Base-by-base conservation (phyloP, 2,888 invertebrate species). In the Caenorhabditis drosophilae region DNA sequence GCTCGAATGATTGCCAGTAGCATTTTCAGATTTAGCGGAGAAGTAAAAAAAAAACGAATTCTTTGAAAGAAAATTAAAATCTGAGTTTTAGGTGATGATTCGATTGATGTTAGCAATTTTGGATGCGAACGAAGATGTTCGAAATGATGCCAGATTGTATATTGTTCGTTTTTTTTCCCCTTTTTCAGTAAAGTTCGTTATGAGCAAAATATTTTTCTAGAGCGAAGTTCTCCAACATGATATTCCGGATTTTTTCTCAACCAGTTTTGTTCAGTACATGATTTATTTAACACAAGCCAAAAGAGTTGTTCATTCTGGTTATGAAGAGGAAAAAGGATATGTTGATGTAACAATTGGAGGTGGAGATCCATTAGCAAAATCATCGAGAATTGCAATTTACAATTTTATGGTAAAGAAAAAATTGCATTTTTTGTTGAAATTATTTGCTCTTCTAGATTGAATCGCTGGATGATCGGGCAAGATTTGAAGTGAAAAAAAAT, bases 371-470 rank as follows among this genome's bases (percentile, higher is more conserved):
- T 31, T 66, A 9, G 56, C 56, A 2, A 44, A 53, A 41, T 41
- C 66, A 6, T 60, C 60, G 7, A 42, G 66, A 27, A 66, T 66
- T 18, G 66, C 66, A n/a, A 44, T 66, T 12, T 66, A 66, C 38
- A 66, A 58, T 11, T 66, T 66, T 40, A 60, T 66, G 66, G 52
- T 52, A 23, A 12, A 12, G 11, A 25, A 12, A 4, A 25, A 25
- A 34, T 4, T 3, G 31, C 4, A 22, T 12, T 36, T 22, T 23
- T 3, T 36, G 7, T 20, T 16, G 11, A 50, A 40, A 38, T 9
- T 25, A 7, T 16, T 7, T 23, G 6, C 7, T 35, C 15, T 42
- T 52, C 18, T 20, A 52, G 52, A 66, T 66, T 23, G 59, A 59
- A 41, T 60, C 66, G 2, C 48, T 66, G 11, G 52, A 53, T 34